phyloP scores from a whole-genome alignment of 2,113 vertebrate species.

The Scomber colias region DNA sequence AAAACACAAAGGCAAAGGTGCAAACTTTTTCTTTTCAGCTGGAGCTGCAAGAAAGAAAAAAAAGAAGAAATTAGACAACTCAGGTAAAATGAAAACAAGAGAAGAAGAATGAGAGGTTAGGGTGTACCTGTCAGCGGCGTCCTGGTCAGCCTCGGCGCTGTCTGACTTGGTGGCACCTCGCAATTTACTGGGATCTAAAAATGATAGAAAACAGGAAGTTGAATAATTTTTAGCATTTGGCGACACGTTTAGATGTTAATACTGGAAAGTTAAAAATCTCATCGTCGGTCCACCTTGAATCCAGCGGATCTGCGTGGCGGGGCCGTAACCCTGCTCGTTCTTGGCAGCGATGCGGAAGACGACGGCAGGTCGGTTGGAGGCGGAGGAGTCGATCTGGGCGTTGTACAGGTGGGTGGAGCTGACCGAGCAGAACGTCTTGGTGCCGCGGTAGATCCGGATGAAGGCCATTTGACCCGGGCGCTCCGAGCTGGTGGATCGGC shows the following conservation, averaged over 20 bases:
- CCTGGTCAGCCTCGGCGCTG: slow-evolving; percentile 55
- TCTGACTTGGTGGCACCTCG: slow-evolving; percentile 64
- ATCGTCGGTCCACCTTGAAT: slow-evolving; percentile 89
- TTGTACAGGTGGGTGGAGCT: slow-evolving; percentile 91
- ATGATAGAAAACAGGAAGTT: not conserved
- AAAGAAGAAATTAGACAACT: not conserved
- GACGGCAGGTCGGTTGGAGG: slow-evolving; percentile 90
- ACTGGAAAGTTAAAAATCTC: not conserved
- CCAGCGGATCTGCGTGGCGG: slow-evolving; percentile 98
- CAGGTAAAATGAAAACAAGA: not conserved
- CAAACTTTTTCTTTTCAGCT: slow-evolving; percentile 56
- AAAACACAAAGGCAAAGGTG: not conserved
- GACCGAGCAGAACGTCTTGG: slow-evolving; percentile 92
- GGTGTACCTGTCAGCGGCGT: slow-evolving; percentile 73
- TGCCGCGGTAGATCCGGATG: slow-evolving; percentile 96
- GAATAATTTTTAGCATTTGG: not conserved
- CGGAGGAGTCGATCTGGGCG: slow-evolving; percentile 93
- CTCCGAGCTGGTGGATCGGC: slow-evolving; percentile 82
- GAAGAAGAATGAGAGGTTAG: not conserved
- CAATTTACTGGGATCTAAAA: slow-evolving; percentile 73
- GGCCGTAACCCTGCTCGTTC: slow-evolving; percentile 97
- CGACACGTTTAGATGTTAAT: not conserved
- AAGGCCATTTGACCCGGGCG: slow-evolving; percentile 91
- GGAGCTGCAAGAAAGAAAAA: slow-evolving; percentile 65
- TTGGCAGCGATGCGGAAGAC: slow-evolving; percentile 98